Percentiles rank a stretch among this genome's conserved stretches.
Conservation (phyloP, 2,888 invertebrate genomes). For the Stratiomys singularior region DNA sequence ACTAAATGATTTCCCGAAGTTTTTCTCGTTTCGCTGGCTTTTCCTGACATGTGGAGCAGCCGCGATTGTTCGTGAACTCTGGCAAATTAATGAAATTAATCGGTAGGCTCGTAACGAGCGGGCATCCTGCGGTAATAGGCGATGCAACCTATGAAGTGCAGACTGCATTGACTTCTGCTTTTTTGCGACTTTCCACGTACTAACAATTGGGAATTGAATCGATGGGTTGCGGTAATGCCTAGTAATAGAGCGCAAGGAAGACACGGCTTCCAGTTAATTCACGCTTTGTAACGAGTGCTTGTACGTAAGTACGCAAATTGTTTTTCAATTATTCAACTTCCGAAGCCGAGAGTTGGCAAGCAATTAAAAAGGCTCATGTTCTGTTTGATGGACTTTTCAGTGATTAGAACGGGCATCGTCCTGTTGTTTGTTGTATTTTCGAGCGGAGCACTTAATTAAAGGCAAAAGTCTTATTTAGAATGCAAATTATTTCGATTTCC, state of each 20-base stretch:
- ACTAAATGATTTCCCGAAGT: constrained; percentile 4
- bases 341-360: background rate
- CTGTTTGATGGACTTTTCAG: background rate
- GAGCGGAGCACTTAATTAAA: too few species aligned
- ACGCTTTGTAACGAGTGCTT: background rate
- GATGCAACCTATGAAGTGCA: constrained; percentile 1
- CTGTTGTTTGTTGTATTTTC: background rate
- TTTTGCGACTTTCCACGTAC: constrained; percentile 16
- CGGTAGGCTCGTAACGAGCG: constrained; percentile 29
- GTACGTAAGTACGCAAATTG: constrained; percentile 17
- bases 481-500: too few species aligned
- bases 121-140: background rate
- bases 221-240: background rate
- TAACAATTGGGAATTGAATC: constrained; percentile 8
- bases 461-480: too few species aligned
- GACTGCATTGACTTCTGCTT: background rate
- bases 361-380: background rate
- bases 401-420: background rate
- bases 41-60: background rate
- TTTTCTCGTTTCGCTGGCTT: background rate
- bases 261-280: constrained; percentile 23
- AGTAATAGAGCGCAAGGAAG: background rate
- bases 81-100: constrained; percentile 41
- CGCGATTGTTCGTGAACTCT: constrained; percentile 1
- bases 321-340: constrained; percentile 1